These are phyloP conservation scores for Anarsia innoxiella DNA, from an alignment of 2,888 invertebrate species.

Conservation along the genomic window DNA sequence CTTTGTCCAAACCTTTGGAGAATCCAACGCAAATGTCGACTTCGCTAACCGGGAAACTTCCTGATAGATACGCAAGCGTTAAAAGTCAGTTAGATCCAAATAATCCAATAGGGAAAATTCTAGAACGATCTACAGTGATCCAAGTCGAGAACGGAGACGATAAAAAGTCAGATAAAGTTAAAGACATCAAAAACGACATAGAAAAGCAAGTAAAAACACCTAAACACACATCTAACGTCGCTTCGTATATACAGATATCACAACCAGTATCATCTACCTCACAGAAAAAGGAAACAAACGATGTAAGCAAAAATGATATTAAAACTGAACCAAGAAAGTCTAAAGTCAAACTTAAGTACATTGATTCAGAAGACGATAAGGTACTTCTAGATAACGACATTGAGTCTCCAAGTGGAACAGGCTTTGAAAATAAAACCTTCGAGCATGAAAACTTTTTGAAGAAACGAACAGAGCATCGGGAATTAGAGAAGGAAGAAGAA, in stretches of 20 bases:
- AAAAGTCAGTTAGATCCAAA: slow-evolving; percentile 69
- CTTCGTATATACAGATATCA: slow-evolving; percentile 76
- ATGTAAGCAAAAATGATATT: slow-evolving; percentile 31
- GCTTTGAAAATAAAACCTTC: slow-evolving; percentile 66
- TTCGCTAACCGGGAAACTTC: slow-evolving; percentile 51
- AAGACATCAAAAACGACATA: slow-evolving; percentile 54
- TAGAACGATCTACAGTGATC: slow-evolving; percentile 69
- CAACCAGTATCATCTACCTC: slow-evolving; percentile 66
- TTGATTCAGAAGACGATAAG: slow-evolving; percentile 51
- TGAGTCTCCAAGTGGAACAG: slow-evolving; percentile 65
- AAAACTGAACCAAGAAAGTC: slow-evolving; percentile 35
- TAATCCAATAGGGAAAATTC: slow-evolving; percentile 68
- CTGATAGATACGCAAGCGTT: slow-evolving; percentile 60
- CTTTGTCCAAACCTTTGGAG: slow-evolving; percentile 50
- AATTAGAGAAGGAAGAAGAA: slow-evolving; percentile 44
- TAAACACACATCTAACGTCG: slow-evolving; percentile 76
- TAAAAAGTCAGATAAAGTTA: slow-evolving; percentile 33
- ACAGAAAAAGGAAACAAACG: slow-evolving; percentile 39
- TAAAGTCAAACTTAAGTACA: slow-evolving; percentile 49
- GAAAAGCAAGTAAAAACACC: slow-evolving; percentile 63
- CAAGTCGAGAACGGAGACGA: slow-evolving; percentile 63
- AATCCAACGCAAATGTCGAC: slow-evolving; percentile 49
- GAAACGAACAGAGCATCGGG: slow-evolving; percentile 57
- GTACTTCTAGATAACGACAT: slow-evolving; percentile 56
- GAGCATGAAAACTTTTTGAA: slow-evolving; percentile 66